A percentile compares a stretch with the other conserved stretches of the same genome.
Conservation (phyloP, 1,140 invertebrate species). For the Berghia stephanieae region DNA sequence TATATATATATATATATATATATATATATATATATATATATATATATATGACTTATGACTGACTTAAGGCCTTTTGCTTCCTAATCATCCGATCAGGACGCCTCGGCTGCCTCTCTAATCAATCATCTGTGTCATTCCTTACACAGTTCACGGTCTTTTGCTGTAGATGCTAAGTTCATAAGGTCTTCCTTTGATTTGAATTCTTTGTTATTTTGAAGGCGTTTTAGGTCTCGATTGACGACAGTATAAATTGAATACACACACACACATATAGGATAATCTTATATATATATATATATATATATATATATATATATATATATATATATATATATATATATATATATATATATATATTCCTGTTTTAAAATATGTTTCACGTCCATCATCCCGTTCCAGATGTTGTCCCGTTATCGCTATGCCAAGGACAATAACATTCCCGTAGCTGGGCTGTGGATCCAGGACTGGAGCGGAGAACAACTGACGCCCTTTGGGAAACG, state of each 20-base stretch:
- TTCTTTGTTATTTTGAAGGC: not conserved
- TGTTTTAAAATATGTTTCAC: conserved; percentile 12
- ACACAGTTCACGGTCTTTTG: no score
- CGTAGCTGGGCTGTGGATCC: conserved; percentile 66
- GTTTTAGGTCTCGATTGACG: not conserved
- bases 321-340: not conserved
- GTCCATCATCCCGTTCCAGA: conserved; percentile 39
- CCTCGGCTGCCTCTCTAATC: no score
- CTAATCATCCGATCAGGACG: no score
- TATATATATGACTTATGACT: no score
- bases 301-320: not conserved
- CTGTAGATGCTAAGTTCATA: no score
- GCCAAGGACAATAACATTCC: conserved; percentile 52
- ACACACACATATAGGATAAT: not conserved
- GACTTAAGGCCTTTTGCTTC: no score
- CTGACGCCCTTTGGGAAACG: conserved; percentile 64
- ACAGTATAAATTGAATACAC: not conserved
- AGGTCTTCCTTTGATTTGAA: no score
- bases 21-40: no score
- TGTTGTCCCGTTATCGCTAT: conserved; percentile 52
- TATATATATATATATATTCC: conserved; percentile 22
- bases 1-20: no score
- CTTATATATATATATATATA: not conserved
- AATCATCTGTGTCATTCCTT: no score
- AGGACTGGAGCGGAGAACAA: conserved; percentile 67